Base-by-base conservation (phyloP, 2,888 invertebrate species). In the Coleophora deauratella region DNA sequence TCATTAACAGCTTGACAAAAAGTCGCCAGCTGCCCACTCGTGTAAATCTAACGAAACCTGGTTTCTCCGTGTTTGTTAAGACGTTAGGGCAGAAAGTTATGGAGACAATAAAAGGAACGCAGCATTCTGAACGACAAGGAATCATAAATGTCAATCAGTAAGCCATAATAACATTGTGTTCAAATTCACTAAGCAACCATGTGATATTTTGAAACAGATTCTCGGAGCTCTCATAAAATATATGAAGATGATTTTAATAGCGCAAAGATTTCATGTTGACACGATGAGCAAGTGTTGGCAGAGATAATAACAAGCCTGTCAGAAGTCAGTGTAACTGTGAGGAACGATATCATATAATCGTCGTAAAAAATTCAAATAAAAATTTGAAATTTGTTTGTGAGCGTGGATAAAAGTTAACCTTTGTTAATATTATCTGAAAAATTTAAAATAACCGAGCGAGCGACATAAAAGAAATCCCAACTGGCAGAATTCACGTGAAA, bases 1-100 rank as follows among this genome's bases (percentile, higher is more conserved):
- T 79, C 73, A 75, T 79, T 77, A 75, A 72, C 69, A 71, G 60
- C 62, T 66, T 72, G 74, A 78, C 74, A 74, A 74, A 75, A 74
- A 67, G 71, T 63, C 61, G 59, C 49, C 73, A 74, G 73, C 73
- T 76, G 73, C 47, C 55, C 50, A 55, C 51, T 62, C 43, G 56
- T 65, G 67, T 70, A 71, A 70, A 72, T 72, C 62, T 65, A 61
- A 66, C 50, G 56, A 56, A 65, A 69, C 53, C 59, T 52, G 59
- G 54, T 61, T 62, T 57, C 53, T 54, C 50, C 46, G 47, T 45
- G 52, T 62, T 52, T 57, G 50, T 49, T 46, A 47, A 41, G 44
- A 47, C 41, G 49, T 49, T 43, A 47, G 52, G 54, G 45, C 49
- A 42, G 43, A 50, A 45, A 51, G 47, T 40, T 50, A 40, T 48